Base-by-base conservation (phyloP, 2,113 vertebrate genomes). In the Sphaerodactylus townsendi region DNA sequence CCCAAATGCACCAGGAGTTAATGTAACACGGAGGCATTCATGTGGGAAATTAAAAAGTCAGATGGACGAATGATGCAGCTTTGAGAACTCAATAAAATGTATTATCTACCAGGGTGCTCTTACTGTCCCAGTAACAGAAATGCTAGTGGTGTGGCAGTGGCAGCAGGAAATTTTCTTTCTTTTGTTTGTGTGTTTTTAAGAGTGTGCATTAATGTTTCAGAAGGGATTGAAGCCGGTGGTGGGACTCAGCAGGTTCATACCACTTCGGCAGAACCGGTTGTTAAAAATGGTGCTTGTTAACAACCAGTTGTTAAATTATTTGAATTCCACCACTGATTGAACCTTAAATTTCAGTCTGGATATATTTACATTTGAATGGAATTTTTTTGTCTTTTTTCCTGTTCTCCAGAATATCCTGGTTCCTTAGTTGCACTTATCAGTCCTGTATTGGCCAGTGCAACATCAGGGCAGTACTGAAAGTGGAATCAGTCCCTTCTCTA, bases 41-140 rank as follows among this genome's bases (percentile, higher is more conserved):
- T 90, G 92, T 94, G 93, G 92, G 90, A 94, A 95, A 94, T 95
- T 93, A 91, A 93, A 93, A 93, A 92, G 90, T 92, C 93, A 84
- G 84, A 87, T 91, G 93, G 90, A 93, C 44, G 17, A 89, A 91
- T 93, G 89, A 92, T 91, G 88, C 23, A 86, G 89, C 92, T 86
- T 85, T 0, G 0, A 86, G 90, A 89, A 93, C 91, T 95, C 91
- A 92, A 91, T 92, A 92, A 91, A 93, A 93, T 90, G 81, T 90
- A 88, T 79, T 92, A 87, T 90, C 82, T 94, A 56, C 1, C 5
- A 91, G 88, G 73, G 72, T 87, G 86, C 82, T 87, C 68, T 91
- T 93, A 90, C 83, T 92, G 39, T 91, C 85, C n/a, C 48, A 79
- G 74, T 86, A 85, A 87, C 86, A 83, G 81, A 82, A 75, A 83